Percentiles rank a stretch among this genome's conserved stretches.
Evolutionary conservation across 2,113 vertebrate genomes (phyloP).

Genomic region (Paradisaea rubra): DNA sequence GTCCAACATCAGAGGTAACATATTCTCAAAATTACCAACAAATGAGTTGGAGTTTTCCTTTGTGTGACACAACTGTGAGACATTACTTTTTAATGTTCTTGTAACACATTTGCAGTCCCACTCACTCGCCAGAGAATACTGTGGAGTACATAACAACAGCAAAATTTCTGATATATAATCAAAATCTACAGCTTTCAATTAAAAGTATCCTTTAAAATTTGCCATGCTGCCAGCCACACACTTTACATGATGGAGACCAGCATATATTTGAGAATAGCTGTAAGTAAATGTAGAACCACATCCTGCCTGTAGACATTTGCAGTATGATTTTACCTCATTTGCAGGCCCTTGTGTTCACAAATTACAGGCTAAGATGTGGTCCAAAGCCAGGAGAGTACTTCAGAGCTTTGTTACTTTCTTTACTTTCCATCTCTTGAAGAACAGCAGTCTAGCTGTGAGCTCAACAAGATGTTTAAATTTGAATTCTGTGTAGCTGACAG

Average conservation of each 20-base stretch:
- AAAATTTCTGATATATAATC: neutral
- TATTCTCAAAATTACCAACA: neutral
- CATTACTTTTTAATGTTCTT: neutral
- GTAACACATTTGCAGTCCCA: neutral
- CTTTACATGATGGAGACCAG: neutral
- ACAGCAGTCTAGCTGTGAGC: neutral
- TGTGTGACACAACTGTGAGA: neutral
- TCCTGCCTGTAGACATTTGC: neutral
- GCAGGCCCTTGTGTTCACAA: neutral
- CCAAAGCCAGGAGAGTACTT: neutral
- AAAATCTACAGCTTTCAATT: neutral
- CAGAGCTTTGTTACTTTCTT: neutral
- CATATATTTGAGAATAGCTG: neutral
- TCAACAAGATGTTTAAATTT: neutral
- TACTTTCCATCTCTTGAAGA: neutral
- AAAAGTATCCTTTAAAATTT: neutral
- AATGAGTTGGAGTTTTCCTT: neutral
- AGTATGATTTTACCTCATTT: neutral
- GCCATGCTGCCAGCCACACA: neutral
- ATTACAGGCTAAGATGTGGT: neutral
- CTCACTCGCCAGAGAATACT: neutral
- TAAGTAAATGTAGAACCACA: neutral
- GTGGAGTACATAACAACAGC: neutral
- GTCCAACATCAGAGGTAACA: neutral
- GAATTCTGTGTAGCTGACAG: neutral